Base-by-base conservation (phyloP, 1,140 invertebrate genomes). In the Acromyrmex echinatior region DNA sequence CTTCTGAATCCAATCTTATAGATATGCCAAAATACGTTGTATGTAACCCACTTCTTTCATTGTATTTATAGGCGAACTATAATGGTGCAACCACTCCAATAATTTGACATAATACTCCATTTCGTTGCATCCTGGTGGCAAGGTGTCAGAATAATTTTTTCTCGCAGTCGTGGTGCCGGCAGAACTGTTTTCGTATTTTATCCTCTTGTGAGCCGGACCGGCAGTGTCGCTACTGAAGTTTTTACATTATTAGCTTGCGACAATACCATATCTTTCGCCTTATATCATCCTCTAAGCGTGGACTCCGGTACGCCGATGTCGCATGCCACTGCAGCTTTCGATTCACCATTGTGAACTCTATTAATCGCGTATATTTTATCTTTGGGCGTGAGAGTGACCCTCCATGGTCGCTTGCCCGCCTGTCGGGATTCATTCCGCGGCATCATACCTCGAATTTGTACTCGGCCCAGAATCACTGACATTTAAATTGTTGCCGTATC, bases 241-340 rank as follows among this genome's bases (percentile, higher is more conserved):
- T 5, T n/a, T 3, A 35, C 10, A 2, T 63, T 96, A 16, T 96
- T 95, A 0, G 97, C 97, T 96, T 97, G 97, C 68, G 96, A 97
- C 1, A 97, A 96, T 1, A 98, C 96, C 91, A 98, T 98, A 86
- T 97, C 96, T 91, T 98, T 97, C 88, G 97, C 97, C 92, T 98
- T 98, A 94, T 97, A 98, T 97, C 97, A 98, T 25, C 98, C 97
- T 0, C 98, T 96, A 1, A 98, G 94, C 0, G 97, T 98, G 0
- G 97, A 98, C 93, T 98, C 98, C 0, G 98, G 97, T 0, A 98
- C 97, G 0, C 97, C 97, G 91, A 98, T 97, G 87, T 98, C 97
- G 0, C 97, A 94, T 0, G 97, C 97, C 0, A 98, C 97, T 0
- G 97, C 97, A 0, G 98, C 97, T 90, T 98, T 98, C 14, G 97